Base-by-base conservation (phyloP, 2,797 vertebrate genomes). In the Triplophysa bombifrons region DNA sequence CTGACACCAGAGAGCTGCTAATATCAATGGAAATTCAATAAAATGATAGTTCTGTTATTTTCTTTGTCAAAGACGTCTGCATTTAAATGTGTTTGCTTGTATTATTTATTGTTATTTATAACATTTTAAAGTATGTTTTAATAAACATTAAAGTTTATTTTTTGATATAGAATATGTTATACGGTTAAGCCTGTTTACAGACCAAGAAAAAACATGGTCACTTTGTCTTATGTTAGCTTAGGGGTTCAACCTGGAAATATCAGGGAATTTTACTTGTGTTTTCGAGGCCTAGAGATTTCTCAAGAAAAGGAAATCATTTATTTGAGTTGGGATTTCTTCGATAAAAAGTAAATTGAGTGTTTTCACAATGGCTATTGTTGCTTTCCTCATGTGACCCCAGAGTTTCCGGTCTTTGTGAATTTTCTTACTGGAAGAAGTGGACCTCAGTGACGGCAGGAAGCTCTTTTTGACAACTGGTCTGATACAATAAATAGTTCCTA, bases 371-470 rank as follows among this genome's bases (percentile, higher is more conserved):
- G 4, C 13, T 27, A 13, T 27, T 82, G 10, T 60, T 48, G 63
- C 17, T 48, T 56, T 30, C 64, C 27, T 80, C n/a, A 89, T 89
- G 87, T 91, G 89, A 93, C 87, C 58, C 66, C 76, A 14, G 3
- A 76, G 72, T 48, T 80, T 85, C 76, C 67, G 80, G 82, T 78
- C 72, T 70, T 75, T 74, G 25, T 79, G 55, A 79, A 74, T 30
- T 81, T 30, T 60, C 30, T 41, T n/a, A 22, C 12, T 19, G 17
- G 2, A 65, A 64, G 50, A 14, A 22, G 16, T 38, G 77, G 56
- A 41, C 22, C 50, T 41, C 8, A 22, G 53, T 48, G 20, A 76
- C 22, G 38, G 9, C 27, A 60, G 63, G 63, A 64, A 70, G 38
- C 27, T 16, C 25, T 65, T 60, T 73, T 58, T 58, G 44, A 58